Evolutionary conservation across 1,140 invertebrate genomes (phyloP), one percentile per base, ranked within the genome.

Genomic region (Panagrolaimus sp.): DNA sequence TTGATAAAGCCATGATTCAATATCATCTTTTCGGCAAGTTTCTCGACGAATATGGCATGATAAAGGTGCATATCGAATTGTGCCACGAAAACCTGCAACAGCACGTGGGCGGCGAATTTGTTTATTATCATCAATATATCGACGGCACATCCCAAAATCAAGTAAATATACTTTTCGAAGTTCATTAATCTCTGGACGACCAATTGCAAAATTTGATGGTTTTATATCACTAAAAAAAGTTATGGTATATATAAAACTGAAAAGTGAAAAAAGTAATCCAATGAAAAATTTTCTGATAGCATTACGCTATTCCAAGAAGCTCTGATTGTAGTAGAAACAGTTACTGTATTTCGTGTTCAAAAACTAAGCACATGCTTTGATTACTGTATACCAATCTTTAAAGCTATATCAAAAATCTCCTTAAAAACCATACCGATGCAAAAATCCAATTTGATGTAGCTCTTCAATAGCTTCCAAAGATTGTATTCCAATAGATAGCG

Each of bases 31-130:
- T 14, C 75, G 71, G 16, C 57, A 67, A 25, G 61, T 69, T 57
- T 78, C 77, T 14, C 77, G 64, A 44, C 71, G 66, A 42, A 72
- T 74, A 57, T 80, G 77, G n/a, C 71, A 74, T 1, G 69, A 65
- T 9, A 78, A 66, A n/a, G 78, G 74, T 11, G 78, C 78, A 62
- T 79, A 79, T 13, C 73, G 72, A 8, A 76, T 68, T 9, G 78
- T 79, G 8, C 78, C 78, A 16, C 78, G 78, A 65, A 79, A 79
- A 2, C 78, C 74, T 1, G 75, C 69, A 44, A 64, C 23, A 9
- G 57, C 48, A 14, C 78, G 45, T n/a, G 74, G 77, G 48, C 70
- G 72, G 5, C 75, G 66, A 13, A 77, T 72, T 9, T 66, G 65
- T 16, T 78, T 78, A 48, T 80, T 66, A 25, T 72, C 67, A 11